These are phyloP conservation scores for Ciconia nigra DNA, from an alignment of 2,797 vertebrate species.

Conservation along the genomic window DNA sequence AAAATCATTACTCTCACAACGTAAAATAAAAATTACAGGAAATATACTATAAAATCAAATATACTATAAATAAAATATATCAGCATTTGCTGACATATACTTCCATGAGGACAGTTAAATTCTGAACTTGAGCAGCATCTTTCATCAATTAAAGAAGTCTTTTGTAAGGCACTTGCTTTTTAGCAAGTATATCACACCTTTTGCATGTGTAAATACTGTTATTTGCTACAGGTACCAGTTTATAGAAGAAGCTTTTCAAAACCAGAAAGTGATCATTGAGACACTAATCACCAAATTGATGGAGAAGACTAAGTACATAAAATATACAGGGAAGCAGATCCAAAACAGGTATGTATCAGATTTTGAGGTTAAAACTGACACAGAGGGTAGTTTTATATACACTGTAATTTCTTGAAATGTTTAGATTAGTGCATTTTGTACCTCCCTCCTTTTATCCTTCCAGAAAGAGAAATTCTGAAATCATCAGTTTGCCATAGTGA, in stretches of 20 bases:
- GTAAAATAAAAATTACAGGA: neutral
- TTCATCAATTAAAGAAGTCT: neutral
- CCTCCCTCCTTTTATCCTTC: neutral
- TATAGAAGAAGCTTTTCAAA: constrained; percentile 97
- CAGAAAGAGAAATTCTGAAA: neutral
- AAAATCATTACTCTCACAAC: neutral
- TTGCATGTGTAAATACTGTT: neutral
- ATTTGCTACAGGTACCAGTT: constrained; percentile 87
- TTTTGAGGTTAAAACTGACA: neutral
- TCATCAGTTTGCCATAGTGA: neutral
- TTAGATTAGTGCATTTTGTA: neutral
- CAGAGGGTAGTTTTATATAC: neutral
- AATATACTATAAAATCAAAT: neutral
- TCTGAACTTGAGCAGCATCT: neutral
- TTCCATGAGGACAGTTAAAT: neutral
- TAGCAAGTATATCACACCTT: neutral
- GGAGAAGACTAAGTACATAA: constrained; percentile 95
- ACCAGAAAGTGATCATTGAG: constrained; percentile 94
- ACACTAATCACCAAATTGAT: constrained; percentile 93
- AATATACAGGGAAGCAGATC: constrained; percentile 90
- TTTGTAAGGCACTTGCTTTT: neutral
- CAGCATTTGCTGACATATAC: neutral
- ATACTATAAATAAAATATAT: neutral
- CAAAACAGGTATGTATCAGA: constrained; percentile 83
- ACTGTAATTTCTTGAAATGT: neutral